Conservation (phyloP, 2,888 invertebrate genomes). For the Philopedon plagiatum region DNA sequence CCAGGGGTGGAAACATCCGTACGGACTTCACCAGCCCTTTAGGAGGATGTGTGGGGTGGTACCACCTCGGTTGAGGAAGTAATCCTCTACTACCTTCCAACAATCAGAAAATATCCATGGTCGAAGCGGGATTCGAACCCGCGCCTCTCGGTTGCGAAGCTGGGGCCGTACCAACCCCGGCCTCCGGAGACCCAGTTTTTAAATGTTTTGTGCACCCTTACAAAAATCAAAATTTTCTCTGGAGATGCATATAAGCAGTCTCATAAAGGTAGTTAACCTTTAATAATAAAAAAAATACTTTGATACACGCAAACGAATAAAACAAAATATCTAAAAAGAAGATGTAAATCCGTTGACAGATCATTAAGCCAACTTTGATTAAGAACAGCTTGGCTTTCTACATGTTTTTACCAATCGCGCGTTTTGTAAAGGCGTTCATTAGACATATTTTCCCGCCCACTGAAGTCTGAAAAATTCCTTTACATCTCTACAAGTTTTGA, state of each 20-base stretch:
- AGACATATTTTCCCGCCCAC: constrained; percentile 9
- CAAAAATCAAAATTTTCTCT: too few species aligned
- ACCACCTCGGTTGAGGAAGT: too few species aligned
- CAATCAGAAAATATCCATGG: too few species aligned
- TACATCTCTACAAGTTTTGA: neutral
- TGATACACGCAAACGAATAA: neutral
- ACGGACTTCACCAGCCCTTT: too few species aligned
- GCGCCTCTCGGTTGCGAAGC: too few species aligned
- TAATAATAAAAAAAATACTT: neutral
- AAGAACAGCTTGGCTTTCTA: neutral
- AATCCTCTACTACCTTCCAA: too few species aligned
- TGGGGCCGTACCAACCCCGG: too few species aligned
- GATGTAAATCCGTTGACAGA: constrained; percentile 24
- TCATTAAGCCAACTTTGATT: constrained; percentile 17
- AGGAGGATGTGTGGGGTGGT: too few species aligned
- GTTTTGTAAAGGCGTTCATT: constrained; percentile 3
- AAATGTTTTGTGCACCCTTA: too few species aligned
- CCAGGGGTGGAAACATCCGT: too few species aligned
- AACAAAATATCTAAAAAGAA: neutral
- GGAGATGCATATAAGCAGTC: neutral
- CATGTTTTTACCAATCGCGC: neutral
- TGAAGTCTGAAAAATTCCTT: neutral
- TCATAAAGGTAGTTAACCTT: neutral
- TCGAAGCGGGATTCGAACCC: too few species aligned
- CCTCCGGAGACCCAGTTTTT: too few species aligned